A percentile compares a stretch with the other conserved stretches of the same genome.
These are phyloP conservation scores for Sitophilus oryzae DNA, from an alignment of 1,140 invertebrate species.

Conservation along the genomic window DNA sequence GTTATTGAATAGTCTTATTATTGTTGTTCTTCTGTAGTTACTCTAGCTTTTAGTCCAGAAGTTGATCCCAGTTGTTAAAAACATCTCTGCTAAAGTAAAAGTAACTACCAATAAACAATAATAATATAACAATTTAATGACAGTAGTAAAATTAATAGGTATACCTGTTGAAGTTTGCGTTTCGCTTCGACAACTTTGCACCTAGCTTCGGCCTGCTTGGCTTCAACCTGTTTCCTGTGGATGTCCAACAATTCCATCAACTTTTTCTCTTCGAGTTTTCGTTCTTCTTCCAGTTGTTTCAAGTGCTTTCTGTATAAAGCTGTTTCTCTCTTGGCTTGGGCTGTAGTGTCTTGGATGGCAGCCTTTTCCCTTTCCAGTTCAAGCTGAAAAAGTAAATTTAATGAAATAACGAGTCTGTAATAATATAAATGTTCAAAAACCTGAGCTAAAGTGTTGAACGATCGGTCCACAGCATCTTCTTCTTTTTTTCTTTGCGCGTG, in stretches of 20 bases:
- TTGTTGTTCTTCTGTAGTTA: too few species aligned
- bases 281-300: conserved; percentile 30
- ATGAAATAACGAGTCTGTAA: background rate
- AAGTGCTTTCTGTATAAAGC: conserved; percentile 35
- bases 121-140: too few species aligned
- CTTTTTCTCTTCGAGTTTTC: conserved; percentile 34
- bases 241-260: conserved; percentile 28
- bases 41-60: too few species aligned
- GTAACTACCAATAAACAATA: too few species aligned
- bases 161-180: conserved; percentile 32
- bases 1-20: too few species aligned
- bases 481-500: conserved; percentile 31
- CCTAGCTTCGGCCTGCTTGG: conserved; percentile 33
- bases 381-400: conserved; percentile 4
- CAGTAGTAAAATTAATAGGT: background rate
- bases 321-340: conserved; percentile 29
- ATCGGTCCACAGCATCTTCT: conserved; percentile 34
- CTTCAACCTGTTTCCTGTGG: conserved; percentile 28
- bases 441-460: conserved; percentile 26
- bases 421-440: background rate
- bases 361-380: conserved; percentile 34
- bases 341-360: conserved; percentile 23
- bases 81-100: too few species aligned
- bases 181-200: conserved; percentile 34
- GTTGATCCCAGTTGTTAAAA: too few species aligned